phyloP scores from a whole-genome alignment of 2,888 invertebrate species.

The Galerucella nymphaeae region DNA sequence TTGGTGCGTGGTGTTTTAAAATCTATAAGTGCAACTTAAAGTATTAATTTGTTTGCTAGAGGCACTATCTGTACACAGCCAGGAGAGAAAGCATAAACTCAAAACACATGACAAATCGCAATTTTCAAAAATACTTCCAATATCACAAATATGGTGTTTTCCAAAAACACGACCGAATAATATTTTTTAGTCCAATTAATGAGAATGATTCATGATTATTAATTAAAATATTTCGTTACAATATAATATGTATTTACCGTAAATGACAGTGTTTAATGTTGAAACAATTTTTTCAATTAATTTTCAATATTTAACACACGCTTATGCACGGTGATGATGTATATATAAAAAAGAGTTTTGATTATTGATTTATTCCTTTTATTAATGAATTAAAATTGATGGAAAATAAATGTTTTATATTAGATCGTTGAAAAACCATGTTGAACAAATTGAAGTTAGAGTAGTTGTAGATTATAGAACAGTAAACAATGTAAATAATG shows the following conservation, averaged over 20 bases:
- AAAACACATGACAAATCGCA: conserved; percentile 39
- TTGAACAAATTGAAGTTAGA: not conserved
- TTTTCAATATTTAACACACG: not conserved
- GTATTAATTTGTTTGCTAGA: conserved; percentile 59
- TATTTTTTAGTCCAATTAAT: not conserved
- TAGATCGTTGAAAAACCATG: too few species aligned
- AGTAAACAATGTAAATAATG: not conserved
- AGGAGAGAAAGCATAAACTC: conserved; percentile 48
- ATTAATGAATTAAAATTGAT: too few species aligned
- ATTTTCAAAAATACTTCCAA: conserved; percentile 24
- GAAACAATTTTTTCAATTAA: not conserved
- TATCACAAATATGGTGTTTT: conserved; percentile 28
- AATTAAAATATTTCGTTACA: not conserved
- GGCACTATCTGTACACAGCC: conserved; percentile 62
- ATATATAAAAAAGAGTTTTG: not conserved
- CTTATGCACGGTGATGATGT: conserved; percentile 1
- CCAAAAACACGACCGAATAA: not conserved
- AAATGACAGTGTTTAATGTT: conserved; percentile 10
- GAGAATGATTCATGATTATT: not conserved
- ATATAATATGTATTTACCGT: not conserved
- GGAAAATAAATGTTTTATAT: too few species aligned
- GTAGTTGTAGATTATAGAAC: not conserved
- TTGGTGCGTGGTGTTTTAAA: conserved; percentile 31
- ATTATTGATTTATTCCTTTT: too few species aligned
- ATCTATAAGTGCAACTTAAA: conserved; percentile 59